Conservation (phyloP, 1,140 invertebrate species). For the Solenopsis fugax region DNA sequence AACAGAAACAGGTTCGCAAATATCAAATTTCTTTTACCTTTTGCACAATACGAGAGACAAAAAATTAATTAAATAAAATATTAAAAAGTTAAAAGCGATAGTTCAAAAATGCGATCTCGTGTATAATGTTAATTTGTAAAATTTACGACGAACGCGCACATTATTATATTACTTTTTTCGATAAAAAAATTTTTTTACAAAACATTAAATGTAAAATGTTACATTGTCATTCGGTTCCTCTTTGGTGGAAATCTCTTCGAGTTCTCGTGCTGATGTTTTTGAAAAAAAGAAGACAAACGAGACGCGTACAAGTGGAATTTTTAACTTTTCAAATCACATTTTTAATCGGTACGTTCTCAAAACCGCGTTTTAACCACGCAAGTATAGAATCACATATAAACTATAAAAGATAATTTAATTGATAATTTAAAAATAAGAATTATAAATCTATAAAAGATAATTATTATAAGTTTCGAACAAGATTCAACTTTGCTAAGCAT, state of each 20-base stretch:
- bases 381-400: not conserved
- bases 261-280: not conserved
- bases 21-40: not conserved
- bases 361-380: not conserved
- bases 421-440: not conserved
- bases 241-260: not conserved
- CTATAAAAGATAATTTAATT: not conserved
- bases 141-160: not conserved
- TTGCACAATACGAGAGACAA: not conserved
- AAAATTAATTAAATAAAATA: not conserved
- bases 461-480: not conserved
- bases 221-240: not conserved
- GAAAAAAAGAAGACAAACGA: not conserved
- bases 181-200: slow-evolving; percentile 5
- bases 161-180: not conserved
- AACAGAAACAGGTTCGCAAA: slow-evolving; percentile 13
- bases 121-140: not conserved
- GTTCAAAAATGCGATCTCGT: not conserved
- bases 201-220: not conserved
- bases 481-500: slow-evolving; percentile 24
- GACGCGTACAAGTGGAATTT: slow-evolving; percentile 9
- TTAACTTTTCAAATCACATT: not conserved
- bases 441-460: not conserved
- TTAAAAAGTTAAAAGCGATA: not conserved
- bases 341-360: not conserved